Conservation (phyloP, 2,797 vertebrate genomes). For the Mus caroli region DNA sequence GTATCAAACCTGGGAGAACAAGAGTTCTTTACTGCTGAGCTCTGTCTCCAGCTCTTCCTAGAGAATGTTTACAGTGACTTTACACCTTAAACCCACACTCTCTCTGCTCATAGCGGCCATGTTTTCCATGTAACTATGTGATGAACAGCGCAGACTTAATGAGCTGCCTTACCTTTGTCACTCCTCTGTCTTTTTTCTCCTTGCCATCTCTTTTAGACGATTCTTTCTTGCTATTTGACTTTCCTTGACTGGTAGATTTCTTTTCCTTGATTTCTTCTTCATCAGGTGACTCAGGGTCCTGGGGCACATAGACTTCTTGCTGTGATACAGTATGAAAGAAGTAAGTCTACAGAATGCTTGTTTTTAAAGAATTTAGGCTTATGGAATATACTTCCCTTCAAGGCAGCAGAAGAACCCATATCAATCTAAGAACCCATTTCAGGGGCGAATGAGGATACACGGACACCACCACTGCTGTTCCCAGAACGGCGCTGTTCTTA, state of each 20-base stretch:
- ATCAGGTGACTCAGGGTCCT: conserved; percentile 90
- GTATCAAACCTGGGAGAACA: not conserved
- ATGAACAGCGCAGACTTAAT: not conserved
- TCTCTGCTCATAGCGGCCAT: not conserved
- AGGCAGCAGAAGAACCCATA: conserved; percentile 14
- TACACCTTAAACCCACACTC: not conserved
- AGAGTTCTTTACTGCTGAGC: not conserved
- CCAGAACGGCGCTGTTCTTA: conserved; percentile 43
- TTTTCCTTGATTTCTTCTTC: conserved; percentile 91
- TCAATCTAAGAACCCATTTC: not conserved
- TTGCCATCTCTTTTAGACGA: conserved; percentile 85
- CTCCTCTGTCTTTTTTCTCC: conserved; percentile 90
- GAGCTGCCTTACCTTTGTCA: conserved; percentile 84
- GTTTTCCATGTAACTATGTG: not conserved
- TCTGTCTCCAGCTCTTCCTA: not conserved
- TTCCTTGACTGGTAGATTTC: conserved; percentile 86
- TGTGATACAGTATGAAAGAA: conserved; percentile 82
- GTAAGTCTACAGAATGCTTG: conserved; percentile 71
- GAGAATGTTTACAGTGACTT: not conserved
- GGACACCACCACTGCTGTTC: not conserved
- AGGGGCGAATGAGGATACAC: not conserved
- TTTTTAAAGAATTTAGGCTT: conserved; percentile 14
- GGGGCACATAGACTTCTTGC: conserved; percentile 90
- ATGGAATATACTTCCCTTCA: conserved; percentile 21
- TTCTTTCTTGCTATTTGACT: conserved; percentile 90